These are phyloP conservation scores for Myotis planiceps DNA, from an alignment of 2,797 vertebrate species.

Conservation along the genomic window DNA sequence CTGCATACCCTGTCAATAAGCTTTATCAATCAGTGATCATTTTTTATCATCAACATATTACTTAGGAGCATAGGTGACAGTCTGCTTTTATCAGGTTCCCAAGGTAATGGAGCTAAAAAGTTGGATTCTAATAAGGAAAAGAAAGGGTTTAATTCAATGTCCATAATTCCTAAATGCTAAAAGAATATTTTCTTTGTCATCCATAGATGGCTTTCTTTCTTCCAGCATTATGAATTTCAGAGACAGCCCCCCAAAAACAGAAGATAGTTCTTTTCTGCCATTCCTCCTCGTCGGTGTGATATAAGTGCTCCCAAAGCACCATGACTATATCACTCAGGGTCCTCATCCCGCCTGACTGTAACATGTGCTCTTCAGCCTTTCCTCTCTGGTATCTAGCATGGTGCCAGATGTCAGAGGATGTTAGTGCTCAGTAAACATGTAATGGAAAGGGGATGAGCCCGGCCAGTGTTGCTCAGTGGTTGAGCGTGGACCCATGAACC, in stretches of 20 bases:
- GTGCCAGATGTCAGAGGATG: not conserved
- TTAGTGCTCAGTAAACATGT: not conserved
- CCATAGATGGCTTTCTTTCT: not conserved
- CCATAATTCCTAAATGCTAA: not conserved
- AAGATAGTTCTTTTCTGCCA: not conserved
- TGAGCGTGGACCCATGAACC: no score
- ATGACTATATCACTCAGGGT: not conserved
- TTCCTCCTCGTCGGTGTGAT: not conserved
- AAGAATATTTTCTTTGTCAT: not conserved
- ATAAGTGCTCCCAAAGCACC: not conserved
- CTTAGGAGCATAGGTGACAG: not conserved
- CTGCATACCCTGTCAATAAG: not conserved
- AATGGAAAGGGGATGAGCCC: not conserved
- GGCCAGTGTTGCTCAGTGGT: no score
- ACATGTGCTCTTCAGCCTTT: not conserved
- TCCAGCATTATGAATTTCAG: not conserved
- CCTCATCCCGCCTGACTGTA: not conserved
- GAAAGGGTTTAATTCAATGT: not conserved
- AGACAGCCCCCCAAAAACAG: not conserved
- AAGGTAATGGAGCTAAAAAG: not conserved
- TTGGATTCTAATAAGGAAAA: not conserved
- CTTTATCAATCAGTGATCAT: not conserved
- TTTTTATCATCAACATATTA: conserved; percentile 12
- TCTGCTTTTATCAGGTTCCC: not conserved
- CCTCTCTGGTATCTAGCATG: not conserved